Conservation (phyloP, 2,113 vertebrate genomes). For the Cynocephalus volans region DNA sequence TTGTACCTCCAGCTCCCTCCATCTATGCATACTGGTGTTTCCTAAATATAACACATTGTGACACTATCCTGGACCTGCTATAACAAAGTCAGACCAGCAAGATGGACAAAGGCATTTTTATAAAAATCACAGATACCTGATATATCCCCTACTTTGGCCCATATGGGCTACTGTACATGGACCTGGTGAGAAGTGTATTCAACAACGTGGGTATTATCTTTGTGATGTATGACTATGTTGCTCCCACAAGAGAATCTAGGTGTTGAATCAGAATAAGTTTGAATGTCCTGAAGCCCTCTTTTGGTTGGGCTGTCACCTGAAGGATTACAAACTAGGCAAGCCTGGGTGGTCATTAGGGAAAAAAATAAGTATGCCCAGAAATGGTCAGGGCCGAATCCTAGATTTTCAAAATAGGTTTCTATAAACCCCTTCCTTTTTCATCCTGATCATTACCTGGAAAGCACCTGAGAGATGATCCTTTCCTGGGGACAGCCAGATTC, state of each 20-base stretch:
- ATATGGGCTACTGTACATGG: too few relatives aligned
- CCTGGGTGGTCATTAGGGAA: not conserved
- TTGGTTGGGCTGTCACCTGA: not conserved
- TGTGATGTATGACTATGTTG: not conserved
- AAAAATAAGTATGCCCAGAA: not conserved
- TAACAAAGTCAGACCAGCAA: too few relatives aligned
- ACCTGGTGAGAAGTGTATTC: not conserved
- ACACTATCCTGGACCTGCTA: too few relatives aligned
- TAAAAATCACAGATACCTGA: too few relatives aligned
- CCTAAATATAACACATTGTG: too few relatives aligned
- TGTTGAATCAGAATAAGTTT: not conserved
- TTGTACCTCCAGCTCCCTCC: not conserved
- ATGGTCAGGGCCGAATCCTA: too few relatives aligned
- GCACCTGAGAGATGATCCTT: not conserved
- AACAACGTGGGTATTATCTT: not conserved
- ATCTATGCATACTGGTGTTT: too few relatives aligned
- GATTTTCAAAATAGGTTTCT: too few relatives aligned
- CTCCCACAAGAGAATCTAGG: not conserved
- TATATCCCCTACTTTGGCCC: too few relatives aligned
- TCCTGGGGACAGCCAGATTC: not conserved
- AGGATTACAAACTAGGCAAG: not conserved
- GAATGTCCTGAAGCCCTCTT: not conserved
- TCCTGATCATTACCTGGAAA: not conserved
- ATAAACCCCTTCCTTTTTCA: not conserved
- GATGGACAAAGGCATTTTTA: too few relatives aligned